Evolutionary conservation across 1,140 invertebrate species (phyloP), one percentile per base, ranked within the genome.

Genomic region (Drosophila pruinosa): DNA sequence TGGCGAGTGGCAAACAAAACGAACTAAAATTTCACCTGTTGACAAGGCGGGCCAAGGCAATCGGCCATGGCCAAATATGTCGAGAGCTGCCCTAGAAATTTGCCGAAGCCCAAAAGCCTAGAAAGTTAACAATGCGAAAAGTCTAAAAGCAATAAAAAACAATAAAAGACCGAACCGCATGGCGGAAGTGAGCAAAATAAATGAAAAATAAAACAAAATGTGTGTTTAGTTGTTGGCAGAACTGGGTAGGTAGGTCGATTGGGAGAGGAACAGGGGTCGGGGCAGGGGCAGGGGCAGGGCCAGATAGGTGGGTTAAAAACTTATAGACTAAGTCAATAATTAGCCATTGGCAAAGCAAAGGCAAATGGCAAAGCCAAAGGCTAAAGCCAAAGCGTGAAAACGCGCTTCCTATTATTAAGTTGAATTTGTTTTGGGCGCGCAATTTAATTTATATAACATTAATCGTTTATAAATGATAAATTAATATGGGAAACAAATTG

Each of bases 361-460:
- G 56, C 43, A 54, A 61, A 28, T 56, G 53, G 56, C 36, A 41
- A n/a, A n/a, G n/a, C n/a, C n/a, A n/a, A n/a, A n/a, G n/a, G n/a
- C n/a, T n/a, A n/a, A n/a, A 28, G 26, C 26, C n/a, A 26, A 53
- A 86, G 81, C 82, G 82, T 78, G 82, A 88, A 88, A 88, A 88
- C 5, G 69, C 75, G 83, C 82, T 88, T 86, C 81, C 82, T 89
- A 88, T 88, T 89, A 88, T 88, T 88, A 88, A 31, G 75, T 76
- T 89, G 62, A 89, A 82, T 88, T 89, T 88, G 82, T 89, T 89
- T 86, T 81, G 81, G 82, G 74, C 70, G 77, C 81, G 81, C 81
- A 86, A 86, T 86, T 86, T 86, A 80, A 88, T 86, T 88, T 88
- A 89, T 82, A 83, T 88, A 88, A 88, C 83, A 73, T 78, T 89